Evolutionary conservation across 2,113 vertebrate species (phyloP).

Genomic region (Brevimyrus niger): DNA sequence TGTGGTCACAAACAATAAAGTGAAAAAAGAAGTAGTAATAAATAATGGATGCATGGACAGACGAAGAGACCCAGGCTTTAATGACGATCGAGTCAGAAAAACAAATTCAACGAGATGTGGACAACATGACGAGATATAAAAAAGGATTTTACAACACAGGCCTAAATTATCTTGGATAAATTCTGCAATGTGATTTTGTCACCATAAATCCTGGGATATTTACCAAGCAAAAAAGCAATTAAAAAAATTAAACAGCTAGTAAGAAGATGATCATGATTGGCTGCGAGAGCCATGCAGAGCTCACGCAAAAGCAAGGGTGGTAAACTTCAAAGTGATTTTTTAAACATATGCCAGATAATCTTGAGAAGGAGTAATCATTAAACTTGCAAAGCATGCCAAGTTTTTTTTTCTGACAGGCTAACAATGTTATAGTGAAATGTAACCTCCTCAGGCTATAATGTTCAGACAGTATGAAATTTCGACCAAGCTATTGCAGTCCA

Average conservation of each 20-base stretch:
- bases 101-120: neutral
- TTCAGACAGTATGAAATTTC: neutral
- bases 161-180: neutral
- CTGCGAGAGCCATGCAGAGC: neutral
- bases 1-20: neutral
- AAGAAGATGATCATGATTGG: neutral
- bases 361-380: neutral
- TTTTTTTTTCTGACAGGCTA: neutral
- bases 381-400: neutral
- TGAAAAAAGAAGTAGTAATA: neutral
- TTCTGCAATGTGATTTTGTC: neutral
- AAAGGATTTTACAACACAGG: neutral
- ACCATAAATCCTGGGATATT: neutral
- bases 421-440: neutral
- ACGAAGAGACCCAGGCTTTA: neutral
- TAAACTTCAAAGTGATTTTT: neutral
- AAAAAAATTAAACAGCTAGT: neutral
- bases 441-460: too few relatives aligned
- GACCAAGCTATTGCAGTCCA: neutral
- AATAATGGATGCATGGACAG: neutral
- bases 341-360: neutral
- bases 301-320: neutral
- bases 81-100: neutral
- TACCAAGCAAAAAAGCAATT: neutral
- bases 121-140: neutral